Percentiles rank a stretch among this genome's conserved stretches.
Conservation (phyloP, 2,797 vertebrate species). For the Hapalemur alaotrensis region DNA sequence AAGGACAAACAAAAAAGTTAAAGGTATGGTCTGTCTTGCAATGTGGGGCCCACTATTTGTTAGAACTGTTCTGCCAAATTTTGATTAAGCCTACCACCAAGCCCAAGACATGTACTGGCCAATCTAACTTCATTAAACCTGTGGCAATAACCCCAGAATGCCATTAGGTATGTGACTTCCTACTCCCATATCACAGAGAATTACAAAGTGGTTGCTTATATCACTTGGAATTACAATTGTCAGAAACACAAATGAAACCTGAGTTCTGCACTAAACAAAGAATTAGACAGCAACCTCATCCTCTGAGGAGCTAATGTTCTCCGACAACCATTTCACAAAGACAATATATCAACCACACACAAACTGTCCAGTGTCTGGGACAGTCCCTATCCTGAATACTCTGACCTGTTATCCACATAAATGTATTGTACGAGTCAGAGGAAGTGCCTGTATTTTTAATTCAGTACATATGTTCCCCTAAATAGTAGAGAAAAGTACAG, state of each 20-base stretch:
- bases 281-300: not conserved
- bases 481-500: not conserved
- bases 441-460: conserved; percentile 10
- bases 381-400: not conserved
- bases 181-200: not conserved
- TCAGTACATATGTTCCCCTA: not conserved
- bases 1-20: not conserved
- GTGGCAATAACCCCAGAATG: not conserved
- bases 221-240: not conserved
- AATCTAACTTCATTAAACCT: not conserved
- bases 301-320: not conserved
- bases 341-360: not conserved
- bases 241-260: not conserved
- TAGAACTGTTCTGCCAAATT: not conserved
- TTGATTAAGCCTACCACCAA: not conserved
- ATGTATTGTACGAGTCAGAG: not conserved
- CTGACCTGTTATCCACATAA: not conserved
- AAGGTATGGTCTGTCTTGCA: not conserved
- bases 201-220: not conserved
- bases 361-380: not conserved
- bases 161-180: not conserved
- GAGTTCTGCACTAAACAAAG: not conserved
- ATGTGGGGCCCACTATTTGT: not conserved
- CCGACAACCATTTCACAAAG: not conserved
- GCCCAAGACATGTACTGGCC: not conserved